Conservation (phyloP, 2,888 invertebrate genomes). For the Pandemis corylana region DNA sequence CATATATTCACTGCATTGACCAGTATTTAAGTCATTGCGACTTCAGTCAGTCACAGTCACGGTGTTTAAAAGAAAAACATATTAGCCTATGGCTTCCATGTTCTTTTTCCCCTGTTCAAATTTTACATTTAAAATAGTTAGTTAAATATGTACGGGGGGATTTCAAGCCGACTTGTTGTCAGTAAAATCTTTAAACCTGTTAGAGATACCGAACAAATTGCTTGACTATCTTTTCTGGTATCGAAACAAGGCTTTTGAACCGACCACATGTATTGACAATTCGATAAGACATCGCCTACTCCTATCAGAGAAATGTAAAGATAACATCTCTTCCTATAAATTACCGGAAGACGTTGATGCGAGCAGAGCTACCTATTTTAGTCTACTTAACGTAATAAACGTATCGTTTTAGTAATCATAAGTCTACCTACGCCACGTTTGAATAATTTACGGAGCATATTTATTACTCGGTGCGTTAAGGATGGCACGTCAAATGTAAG, state of each 20-base stretch:
- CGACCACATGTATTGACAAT: slow-evolving; percentile 5
- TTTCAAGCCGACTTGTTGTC: background rate
- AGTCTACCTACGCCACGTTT: slow-evolving; percentile 34
- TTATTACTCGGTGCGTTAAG: slow-evolving; percentile 27
- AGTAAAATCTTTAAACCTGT: background rate
- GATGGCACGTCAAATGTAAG: slow-evolving; percentile 12
- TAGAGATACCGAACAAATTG: background rate
- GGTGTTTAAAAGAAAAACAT: background rate
- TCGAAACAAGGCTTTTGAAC: slow-evolving; percentile 8
- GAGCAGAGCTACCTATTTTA: slow-evolving; percentile 30
- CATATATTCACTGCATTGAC: background rate
- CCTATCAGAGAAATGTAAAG: slow-evolving; percentile 18
- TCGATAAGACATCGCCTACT: slow-evolving; percentile 10
- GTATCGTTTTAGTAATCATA: slow-evolving; percentile 39
- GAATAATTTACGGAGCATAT: slow-evolving; percentile 34
- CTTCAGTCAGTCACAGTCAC: background rate
- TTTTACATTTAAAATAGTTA: background rate
- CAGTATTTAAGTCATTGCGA: background rate
- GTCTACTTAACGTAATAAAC: slow-evolving; percentile 39
- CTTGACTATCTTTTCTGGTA: slow-evolving; percentile 6
- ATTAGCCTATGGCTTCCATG: background rate
- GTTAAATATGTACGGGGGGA: background rate
- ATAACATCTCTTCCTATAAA: slow-evolving; percentile 30
- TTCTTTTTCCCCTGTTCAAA: background rate
- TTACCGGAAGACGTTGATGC: slow-evolving; percentile 32